Evolutionary conservation across 2,888 invertebrate species (phyloP).

Genomic region (Euplagia quadripunctaria): DNA sequence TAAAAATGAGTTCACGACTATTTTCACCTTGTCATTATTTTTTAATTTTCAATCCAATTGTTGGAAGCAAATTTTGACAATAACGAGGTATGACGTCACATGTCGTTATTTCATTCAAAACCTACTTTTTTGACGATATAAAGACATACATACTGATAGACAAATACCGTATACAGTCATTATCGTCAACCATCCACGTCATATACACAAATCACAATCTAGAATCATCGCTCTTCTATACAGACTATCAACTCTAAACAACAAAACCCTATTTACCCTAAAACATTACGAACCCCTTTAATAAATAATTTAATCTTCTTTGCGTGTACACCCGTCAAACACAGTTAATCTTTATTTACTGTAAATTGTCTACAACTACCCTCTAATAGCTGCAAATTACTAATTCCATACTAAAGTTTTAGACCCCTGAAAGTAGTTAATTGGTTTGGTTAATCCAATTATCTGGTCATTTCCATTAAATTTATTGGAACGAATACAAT

Average conservation of each 20-base stretch:
- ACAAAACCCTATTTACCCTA: background rate
- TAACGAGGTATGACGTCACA: too few relatives aligned
- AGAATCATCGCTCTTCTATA: background rate
- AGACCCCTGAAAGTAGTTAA: conserved; percentile 43
- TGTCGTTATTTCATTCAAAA: too few relatives aligned
- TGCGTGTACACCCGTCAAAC: conserved; percentile 10
- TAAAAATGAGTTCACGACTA: too few relatives aligned
- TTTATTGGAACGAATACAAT: conserved; percentile 32
- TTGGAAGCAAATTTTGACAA: too few relatives aligned
- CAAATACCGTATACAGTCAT: too few relatives aligned
- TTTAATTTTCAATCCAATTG: too few relatives aligned
- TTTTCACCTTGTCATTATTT: too few relatives aligned
- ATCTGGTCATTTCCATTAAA: conserved; percentile 32
- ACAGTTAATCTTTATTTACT: conserved; percentile 21
- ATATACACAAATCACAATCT: too few relatives aligned
- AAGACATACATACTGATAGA: too few relatives aligned
- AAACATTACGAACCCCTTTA: conserved; percentile 6
- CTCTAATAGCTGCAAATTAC: conserved; percentile 4
- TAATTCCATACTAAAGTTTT: conserved; percentile 42
- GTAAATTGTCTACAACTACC: conserved; percentile 13
- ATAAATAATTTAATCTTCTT: conserved; percentile 15
- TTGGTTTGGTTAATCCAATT: conserved; percentile 45
- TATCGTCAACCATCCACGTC: too few relatives aligned
- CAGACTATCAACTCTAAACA: background rate
- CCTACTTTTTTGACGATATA: too few relatives aligned